phyloP scores from a whole-genome alignment of 2,797 vertebrate genomes.

The Acipenser ruthenus region DNA sequence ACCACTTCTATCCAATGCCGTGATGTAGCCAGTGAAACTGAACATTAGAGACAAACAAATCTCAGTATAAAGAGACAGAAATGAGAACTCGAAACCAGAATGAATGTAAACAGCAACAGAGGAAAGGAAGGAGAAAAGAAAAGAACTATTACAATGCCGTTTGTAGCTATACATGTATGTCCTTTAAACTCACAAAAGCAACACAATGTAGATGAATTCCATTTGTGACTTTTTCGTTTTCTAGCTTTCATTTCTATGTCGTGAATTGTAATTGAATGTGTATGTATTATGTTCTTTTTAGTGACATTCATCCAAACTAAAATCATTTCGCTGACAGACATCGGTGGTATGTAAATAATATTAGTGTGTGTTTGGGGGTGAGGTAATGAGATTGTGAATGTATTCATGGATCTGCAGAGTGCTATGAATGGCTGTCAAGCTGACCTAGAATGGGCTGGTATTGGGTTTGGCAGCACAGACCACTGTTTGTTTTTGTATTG shows the following conservation, averaged over 20 bases:
- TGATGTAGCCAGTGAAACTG: too few species aligned
- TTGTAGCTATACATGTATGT: too few species aligned
- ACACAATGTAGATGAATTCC: too few species aligned
- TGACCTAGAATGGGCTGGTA: constrained; percentile 3
- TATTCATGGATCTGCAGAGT: constrained; percentile 7
- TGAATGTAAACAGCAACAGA: too few species aligned
- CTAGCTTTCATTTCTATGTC: neutral
- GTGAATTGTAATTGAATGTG: neutral
- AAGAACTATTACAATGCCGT: too few species aligned
- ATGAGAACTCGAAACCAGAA: too few species aligned
- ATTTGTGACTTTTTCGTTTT: too few species aligned
- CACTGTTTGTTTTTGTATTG: neutral
- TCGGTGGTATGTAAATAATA: neutral
- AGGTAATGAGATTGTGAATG: constrained; percentile 11
- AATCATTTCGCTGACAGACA: neutral
- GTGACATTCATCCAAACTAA: neutral
- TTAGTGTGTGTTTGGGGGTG: neutral
- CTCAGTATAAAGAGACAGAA: too few species aligned
- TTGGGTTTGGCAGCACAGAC: constrained; percentile 7
- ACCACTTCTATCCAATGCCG: too few species aligned
- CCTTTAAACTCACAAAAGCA: too few species aligned
- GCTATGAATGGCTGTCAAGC: constrained; percentile 1
- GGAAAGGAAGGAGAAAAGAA: too few species aligned
- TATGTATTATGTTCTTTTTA: neutral
- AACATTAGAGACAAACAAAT: too few species aligned